Percentiles rank a stretch among this genome's conserved stretches.
Evolutionary conservation across 2,888 invertebrate genomes (phyloP).

Genomic region (Mellilla xanthometata): DNA sequence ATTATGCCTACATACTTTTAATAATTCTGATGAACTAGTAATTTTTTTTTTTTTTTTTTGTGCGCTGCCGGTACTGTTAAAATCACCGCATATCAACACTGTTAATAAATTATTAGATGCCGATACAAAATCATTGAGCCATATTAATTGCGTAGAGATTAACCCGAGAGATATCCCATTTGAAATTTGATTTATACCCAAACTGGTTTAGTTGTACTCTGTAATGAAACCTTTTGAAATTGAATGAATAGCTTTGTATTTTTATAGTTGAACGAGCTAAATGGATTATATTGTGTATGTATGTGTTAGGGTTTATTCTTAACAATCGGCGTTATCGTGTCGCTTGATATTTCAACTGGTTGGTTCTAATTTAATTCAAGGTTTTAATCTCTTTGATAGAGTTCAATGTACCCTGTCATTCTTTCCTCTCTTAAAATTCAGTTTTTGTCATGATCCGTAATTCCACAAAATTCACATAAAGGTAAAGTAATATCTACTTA

Average conservation of each 20-base stretch:
- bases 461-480: too few species aligned
- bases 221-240: conserved; percentile 8
- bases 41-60: background rate
- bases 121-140: conserved; percentile 23
- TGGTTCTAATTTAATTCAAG: too few species aligned
- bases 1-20: too few species aligned
- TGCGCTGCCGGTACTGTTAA: background rate
- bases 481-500: too few species aligned
- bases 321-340: too few species aligned
- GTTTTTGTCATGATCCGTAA: too few species aligned
- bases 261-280: conserved; percentile 7
- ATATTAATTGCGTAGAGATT: conserved; percentile 22
- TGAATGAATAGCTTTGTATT: conserved; percentile 8
- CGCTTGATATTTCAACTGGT: too few species aligned
- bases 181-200: conserved; percentile 29
- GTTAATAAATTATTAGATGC: conserved; percentile 18
- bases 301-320: too few species aligned
- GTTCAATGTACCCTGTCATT: too few species aligned
- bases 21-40: background rate
- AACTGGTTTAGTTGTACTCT: conserved; percentile 16
- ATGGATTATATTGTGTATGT: too few species aligned
- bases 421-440: too few species aligned
- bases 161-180: conserved; percentile 25
- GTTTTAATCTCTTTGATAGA: too few species aligned
- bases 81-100: conserved; percentile 4